Evolutionary conservation across 1,140 invertebrate species (phyloP), one percentile per base, ranked within the genome.

Genomic region (Onthophagus taurus): DNA sequence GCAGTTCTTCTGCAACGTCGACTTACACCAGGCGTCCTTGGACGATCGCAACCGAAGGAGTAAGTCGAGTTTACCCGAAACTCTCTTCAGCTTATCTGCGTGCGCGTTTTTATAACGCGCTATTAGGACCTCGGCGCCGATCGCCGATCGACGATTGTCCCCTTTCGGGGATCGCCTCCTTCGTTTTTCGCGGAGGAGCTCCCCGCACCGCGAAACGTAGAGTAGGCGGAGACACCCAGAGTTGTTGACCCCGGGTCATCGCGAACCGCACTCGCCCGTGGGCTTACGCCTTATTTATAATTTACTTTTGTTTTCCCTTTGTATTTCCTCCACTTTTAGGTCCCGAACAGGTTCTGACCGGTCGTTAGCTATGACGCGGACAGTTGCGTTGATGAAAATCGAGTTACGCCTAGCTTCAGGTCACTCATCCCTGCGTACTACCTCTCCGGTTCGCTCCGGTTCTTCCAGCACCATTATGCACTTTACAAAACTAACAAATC

Each of bases 201-300:
- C 38, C 14, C 26, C 30, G 23, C 31, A 44, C 26, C 52, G 50
- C 51, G 57, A 60, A 53, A 60, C 57, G 54, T 44, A 44, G 50
- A 61, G 59, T 61, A 53, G 61, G 58, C 54, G 61, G 59, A 57
- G 57, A 60, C 54, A 60, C 50, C 50, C 55, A 59, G 54, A 60
- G 61, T 63, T 63, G 59, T 63, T 63, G 61, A 63, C 61, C 61
- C 59, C 54, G 59, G 61, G 58, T 61, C 61, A 63, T 56, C 49
- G 44, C 49, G 21, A 36, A 48, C 50, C 45, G 47, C 48, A 48
- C 50, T 52, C 23, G 47, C 42, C 42, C 46, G 47, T 50, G 42
- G 43, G 46, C 42, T 52, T 49, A 52, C 47, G 33, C 47, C 41
- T 52, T 49, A 49, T 49, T 52, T 52, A 45, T 52, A 49, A 52